Evolutionary conservation across 2,888 invertebrate genomes (phyloP).

Genomic region (Formica aserva): DNA sequence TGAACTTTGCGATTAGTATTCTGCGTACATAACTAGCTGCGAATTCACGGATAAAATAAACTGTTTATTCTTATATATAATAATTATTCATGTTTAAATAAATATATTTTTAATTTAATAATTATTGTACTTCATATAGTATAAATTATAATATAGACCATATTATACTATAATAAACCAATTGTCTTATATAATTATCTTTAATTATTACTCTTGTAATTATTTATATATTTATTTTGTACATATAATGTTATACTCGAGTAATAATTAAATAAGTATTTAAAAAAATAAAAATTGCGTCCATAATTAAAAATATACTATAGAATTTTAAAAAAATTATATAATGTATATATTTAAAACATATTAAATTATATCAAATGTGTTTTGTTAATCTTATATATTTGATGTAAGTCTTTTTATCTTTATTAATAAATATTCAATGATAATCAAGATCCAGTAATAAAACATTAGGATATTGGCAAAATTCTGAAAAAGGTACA

Average conservation of each 20-base stretch:
- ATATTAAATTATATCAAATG: neutral
- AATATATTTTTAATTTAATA: neutral
- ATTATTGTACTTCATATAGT: neutral
- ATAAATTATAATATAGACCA: neutral
- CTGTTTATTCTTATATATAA: neutral
- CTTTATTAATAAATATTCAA: neutral
- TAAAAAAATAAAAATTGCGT: neutral
- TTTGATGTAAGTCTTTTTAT: neutral
- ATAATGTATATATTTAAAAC: neutral
- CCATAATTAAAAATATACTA: neutral
- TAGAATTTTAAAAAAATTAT: neutral
- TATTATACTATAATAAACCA: no score
- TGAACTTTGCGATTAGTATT: neutral
- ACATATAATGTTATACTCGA: neutral
- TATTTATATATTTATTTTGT: neutral
- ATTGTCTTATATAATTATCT: neutral
- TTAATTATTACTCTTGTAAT: neutral
- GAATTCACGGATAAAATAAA: neutral
- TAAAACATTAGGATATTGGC: neutral
- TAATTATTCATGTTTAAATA: neutral
- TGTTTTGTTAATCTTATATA: conserved; percentile 1
- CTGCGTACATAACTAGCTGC: neutral
- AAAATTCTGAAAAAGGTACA: conserved; percentile 8
- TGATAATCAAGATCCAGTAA: neutral
- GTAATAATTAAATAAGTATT: neutral